Conservation (phyloP, 2,888 invertebrate species). For the Carcina quercana region DNA sequence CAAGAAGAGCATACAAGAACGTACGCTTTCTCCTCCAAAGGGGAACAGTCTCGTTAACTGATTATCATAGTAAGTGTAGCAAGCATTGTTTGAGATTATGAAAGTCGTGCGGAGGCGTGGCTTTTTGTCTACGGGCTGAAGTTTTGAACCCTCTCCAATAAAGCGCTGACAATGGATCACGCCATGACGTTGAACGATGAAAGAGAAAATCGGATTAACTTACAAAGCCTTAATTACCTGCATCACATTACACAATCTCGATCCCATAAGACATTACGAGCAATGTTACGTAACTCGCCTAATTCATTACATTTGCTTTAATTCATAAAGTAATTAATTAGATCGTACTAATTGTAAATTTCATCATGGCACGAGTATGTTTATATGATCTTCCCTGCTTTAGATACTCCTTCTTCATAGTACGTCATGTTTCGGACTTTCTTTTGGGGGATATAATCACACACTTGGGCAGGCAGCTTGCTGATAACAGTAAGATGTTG, state of each 20-base stretch:
- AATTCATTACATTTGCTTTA: too few relatives aligned
- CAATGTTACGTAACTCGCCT: not conserved
- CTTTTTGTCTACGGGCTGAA: constrained; percentile 15
- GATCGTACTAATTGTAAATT: too few relatives aligned
- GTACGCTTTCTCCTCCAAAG: constrained; percentile 61
- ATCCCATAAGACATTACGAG: constrained; percentile 8
- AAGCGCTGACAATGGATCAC: constrained; percentile 19
- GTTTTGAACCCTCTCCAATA: constrained; percentile 20
- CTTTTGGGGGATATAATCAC: too few relatives aligned
- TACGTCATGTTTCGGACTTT: too few relatives aligned
- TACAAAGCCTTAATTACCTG: constrained; percentile 13
- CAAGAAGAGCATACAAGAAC: constrained; percentile 52
- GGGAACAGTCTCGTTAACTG: constrained; percentile 56
- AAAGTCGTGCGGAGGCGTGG: constrained; percentile 37
- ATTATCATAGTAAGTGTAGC: constrained; percentile 64
- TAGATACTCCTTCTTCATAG: too few relatives aligned
- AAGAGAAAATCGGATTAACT: constrained; percentile 21
- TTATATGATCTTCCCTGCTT: too few relatives aligned
- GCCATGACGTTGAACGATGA: constrained; percentile 15
- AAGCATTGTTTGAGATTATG: constrained; percentile 53
- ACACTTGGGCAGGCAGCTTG: too few relatives aligned
- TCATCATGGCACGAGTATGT: too few relatives aligned
- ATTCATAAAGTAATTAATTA: too few relatives aligned
- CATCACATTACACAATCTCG: constrained; percentile 6
- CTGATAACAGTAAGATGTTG: too few relatives aligned